Percentiles rank a stretch among this genome's conserved stretches.
Conservation (phyloP, 2,797 vertebrate genomes). For the Syngnathus rostellatus region DNA sequence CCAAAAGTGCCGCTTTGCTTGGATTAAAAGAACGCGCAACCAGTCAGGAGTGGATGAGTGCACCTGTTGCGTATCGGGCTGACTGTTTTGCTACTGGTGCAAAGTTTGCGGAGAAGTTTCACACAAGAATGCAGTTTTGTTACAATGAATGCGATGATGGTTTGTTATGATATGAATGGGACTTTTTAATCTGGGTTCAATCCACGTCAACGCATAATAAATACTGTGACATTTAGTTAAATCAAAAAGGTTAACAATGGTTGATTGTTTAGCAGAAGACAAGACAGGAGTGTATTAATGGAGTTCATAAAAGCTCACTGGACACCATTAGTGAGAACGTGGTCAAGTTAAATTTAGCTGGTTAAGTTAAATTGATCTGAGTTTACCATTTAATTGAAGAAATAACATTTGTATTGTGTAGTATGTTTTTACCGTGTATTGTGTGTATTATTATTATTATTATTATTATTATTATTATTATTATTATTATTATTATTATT, state of each 20-base stretch:
- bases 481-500: no score
- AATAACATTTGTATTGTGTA: no score
- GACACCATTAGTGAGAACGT: background rate
- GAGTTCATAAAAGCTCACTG: no score
- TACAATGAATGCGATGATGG: background rate
- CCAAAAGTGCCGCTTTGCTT: no score
- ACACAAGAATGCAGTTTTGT: background rate
- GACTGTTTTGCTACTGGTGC: background rate
- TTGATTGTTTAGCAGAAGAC: background rate
- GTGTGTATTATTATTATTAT: no score
- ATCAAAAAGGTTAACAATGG: background rate
- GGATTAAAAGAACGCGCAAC: no score
- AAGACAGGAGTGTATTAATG: background rate
- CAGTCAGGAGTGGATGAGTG: conserved; percentile 1
- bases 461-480: no score
- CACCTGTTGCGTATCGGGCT: conserved; percentile 54
- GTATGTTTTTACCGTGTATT: no score
- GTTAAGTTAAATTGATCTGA: background rate
- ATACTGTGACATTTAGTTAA: background rate
- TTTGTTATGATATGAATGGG: background rate
- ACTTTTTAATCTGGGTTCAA: background rate
- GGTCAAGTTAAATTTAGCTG: background rate
- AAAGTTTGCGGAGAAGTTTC: background rate
- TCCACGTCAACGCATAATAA: background rate
- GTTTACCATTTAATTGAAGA: background rate